Percentiles rank a stretch among this genome's conserved stretches.
Evolutionary conservation across 2,888 invertebrate species (phyloP).

Genomic region (Candidula unifasciata): DNA sequence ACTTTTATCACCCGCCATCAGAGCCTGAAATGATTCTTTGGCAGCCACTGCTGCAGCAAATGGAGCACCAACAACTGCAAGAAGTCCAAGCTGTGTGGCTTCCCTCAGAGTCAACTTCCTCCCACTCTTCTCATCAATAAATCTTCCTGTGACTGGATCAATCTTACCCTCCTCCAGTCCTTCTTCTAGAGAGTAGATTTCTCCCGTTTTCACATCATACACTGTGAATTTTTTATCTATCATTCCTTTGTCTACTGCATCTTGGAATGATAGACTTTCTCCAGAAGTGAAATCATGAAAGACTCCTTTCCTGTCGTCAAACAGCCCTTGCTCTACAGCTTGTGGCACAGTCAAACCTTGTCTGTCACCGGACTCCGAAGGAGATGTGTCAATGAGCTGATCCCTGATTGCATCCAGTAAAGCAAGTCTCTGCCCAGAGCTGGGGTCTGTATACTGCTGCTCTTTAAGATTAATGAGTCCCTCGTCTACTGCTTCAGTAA

Average conservation of each 20-base stretch:
- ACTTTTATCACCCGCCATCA: conserved; percentile 38
- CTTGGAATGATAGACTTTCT: conserved; percentile 82
- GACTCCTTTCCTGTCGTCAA: conserved; percentile 88
- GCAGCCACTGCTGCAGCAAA: conserved; percentile 78
- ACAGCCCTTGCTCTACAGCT: conserved; percentile 88
- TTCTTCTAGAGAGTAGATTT: conserved; percentile 82
- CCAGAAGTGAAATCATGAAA: conserved; percentile 92
- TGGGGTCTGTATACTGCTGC: conserved; percentile 76
- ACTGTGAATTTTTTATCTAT: conserved; percentile 68
- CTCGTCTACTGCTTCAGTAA: conserved; percentile 87
- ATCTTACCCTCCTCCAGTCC: conserved; percentile 81
- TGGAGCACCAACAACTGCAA: conserved; percentile 89
- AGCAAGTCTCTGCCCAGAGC: conserved; percentile 86
- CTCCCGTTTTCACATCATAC: conserved; percentile 82
- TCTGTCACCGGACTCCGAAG: conserved; percentile 45
- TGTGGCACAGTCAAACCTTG: conserved; percentile 61
- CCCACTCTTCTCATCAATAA: conserved; percentile 87
- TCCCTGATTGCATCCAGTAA: conserved; percentile 90
- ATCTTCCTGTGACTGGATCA: conserved; percentile 82
- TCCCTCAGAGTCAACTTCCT: conserved; percentile 85
- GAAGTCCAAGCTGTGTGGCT: conserved; percentile 82
- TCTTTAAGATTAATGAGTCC: conserved; percentile 83
- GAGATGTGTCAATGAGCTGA: conserved; percentile 64
- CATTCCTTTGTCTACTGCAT: conserved; percentile 64
- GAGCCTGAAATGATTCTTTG: conserved; percentile 54